Conservation (phyloP, 2,888 invertebrate species). For the Gymnoscelis rufifasciata region DNA sequence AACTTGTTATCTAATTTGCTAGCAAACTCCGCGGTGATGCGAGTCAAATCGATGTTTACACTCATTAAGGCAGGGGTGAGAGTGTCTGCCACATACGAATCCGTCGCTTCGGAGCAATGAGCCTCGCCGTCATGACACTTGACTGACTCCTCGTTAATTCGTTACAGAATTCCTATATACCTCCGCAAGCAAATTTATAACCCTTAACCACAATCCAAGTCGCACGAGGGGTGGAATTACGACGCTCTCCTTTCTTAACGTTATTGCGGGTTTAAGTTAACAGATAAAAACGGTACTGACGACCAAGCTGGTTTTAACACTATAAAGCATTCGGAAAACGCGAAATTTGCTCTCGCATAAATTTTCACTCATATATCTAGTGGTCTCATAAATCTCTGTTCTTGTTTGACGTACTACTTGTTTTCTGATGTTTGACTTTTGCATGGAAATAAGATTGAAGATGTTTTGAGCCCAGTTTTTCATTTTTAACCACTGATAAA, state of each 20-base stretch:
- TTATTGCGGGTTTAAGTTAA: constrained; percentile 58
- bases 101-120: constrained; percentile 51
- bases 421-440: constrained; percentile 16
- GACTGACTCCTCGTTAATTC: constrained; percentile 73
- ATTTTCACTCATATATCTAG: not conserved
- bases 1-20: constrained; percentile 16
- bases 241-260: constrained; percentile 38
- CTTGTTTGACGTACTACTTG: no score
- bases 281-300: constrained; percentile 53
- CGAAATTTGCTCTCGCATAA: not conserved
- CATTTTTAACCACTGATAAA: not conserved
- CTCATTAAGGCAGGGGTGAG: constrained; percentile 38
- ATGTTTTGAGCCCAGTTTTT: not conserved
- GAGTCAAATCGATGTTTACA: constrained; percentile 41
- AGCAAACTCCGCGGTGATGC: constrained; percentile 22
- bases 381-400: constrained; percentile 1
- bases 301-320: not conserved
- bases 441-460: not conserved
- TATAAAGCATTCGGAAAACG: not conserved
- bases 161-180: constrained; percentile 55
- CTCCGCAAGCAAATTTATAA: constrained; percentile 44
- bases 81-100: constrained; percentile 44
- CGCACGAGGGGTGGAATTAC: constrained; percentile 39
- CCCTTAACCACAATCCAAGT: constrained; percentile 39
- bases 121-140: constrained; percentile 56